Evolutionary conservation across 2,797 vertebrate species (phyloP).

Genomic region (Numenius phaeopus): DNA sequence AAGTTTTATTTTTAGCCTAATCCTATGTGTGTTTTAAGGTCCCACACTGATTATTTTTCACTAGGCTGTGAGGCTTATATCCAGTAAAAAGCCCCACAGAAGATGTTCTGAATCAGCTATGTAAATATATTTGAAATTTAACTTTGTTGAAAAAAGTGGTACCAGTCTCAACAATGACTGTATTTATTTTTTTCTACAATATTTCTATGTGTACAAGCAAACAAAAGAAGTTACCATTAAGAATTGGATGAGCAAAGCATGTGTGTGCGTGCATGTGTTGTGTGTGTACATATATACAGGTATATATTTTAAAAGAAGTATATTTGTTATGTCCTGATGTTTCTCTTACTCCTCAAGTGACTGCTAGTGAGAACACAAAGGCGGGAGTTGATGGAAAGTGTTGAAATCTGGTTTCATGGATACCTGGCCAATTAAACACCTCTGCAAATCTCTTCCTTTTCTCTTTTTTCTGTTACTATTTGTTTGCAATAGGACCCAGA

Average conservation of each 20-base stretch:
- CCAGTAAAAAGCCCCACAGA: neutral
- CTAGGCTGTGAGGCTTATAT: neutral
- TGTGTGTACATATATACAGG: neutral
- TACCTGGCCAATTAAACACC: neutral
- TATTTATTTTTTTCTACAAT: neutral
- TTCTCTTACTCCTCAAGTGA: neutral
- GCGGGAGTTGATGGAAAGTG: neutral
- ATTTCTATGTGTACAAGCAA: neutral
- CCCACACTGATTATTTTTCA: neutral
- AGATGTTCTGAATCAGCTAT: neutral
- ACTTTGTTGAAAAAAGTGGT: neutral
- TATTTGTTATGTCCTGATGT: neutral
- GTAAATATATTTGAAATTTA: neutral
- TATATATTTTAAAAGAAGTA: neutral
- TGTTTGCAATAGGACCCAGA: neutral
- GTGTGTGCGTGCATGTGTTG: rapidly evolving
- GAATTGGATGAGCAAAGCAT: neutral
- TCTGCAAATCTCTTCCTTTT: neutral
- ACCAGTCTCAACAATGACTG: neutral
- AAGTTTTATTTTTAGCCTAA: slow-evolving; percentile 24
- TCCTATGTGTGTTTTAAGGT: neutral
- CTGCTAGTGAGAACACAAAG: neutral
- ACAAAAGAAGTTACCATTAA: neutral
- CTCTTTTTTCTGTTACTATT: neutral
- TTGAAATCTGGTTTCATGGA: neutral